Evolutionary conservation across 2,888 invertebrate genomes (phyloP), one percentile per base, ranked within the genome.

Genomic region (Acanthosepion pharaonis): DNA sequence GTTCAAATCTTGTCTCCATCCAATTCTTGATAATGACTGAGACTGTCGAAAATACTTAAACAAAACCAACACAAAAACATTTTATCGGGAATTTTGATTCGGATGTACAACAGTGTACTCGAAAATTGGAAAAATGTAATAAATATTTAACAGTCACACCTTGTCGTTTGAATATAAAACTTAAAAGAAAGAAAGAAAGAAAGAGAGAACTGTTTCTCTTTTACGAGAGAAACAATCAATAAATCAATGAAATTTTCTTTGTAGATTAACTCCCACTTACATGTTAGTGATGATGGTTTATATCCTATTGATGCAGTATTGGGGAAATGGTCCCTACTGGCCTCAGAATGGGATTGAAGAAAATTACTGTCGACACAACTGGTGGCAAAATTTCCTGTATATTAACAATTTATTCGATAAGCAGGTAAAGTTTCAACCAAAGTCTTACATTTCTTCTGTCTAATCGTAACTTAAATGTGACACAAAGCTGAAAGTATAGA

Each of bases 301-400:
- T 93, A 95, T 96, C 11, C 95, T 96, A 0, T 94, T 96, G 48
- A 94, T 96, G n/a, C 95, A 95, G 25, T 96, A 96, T 94, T 95
- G 95, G 95, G 94, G 94, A 11, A 94, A 95, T 28, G 97, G 96
- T 2, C 97, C 97, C 0, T 48, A 95, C 20, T 96, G 96, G 96
- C 95, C 96, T 1, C 94, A 96, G 59, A 48, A 95, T 8, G 96
- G 96, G 1, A 94, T 95, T 1, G 96, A 96, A 55, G n/a, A 92
- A 6, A 95, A 96, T 92, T 59, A 96, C 25, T 96, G 96, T 94
- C 91, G 95, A 91, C 95, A 96, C 9, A 95, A 95, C n/a, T 96
- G 96, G 96, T 96, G 96, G 96, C 95, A 95, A 53, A 96, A 96
- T 93, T 95, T 96, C 4, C 95, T 96, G 23, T 96, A 96, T 95